Evolutionary conservation across 2,888 invertebrate species (phyloP).

Genomic region (Dryadula phaetusa): DNA sequence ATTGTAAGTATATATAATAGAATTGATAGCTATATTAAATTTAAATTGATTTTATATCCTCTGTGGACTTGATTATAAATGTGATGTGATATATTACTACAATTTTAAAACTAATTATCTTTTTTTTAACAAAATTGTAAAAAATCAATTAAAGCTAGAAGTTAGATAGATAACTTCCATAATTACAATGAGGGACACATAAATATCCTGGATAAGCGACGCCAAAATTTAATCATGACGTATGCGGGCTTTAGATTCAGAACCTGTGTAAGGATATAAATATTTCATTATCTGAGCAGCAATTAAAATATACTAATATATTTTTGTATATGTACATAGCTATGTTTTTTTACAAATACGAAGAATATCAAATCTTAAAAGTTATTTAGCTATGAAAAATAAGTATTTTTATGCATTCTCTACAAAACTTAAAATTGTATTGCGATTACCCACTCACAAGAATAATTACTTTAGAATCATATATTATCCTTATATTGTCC

Average conservation of each 20-base stretch:
- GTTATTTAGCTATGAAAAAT: no score
- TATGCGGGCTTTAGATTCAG: constrained; percentile 62
- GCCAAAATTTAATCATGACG: constrained; percentile 55
- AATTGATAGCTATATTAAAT: background rate
- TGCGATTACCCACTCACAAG: no score
- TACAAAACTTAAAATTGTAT: no score
- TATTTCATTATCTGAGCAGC: background rate
- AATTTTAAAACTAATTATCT: background rate
- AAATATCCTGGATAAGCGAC: constrained; percentile 71
- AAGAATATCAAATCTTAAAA: no score
- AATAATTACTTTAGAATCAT: no score
- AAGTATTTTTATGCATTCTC: no score
- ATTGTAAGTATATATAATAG: background rate
- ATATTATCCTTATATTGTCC: no score
- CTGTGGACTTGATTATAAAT: background rate
- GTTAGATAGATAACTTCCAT: constrained; percentile 35
- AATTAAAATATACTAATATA: background rate
- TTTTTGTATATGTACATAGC: no score
- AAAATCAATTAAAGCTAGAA: constrained; percentile 3
- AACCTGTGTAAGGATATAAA: constrained; percentile 9
- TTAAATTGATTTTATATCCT: no score
- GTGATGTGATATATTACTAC: background rate
- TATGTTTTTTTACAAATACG: no score
- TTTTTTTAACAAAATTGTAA: background rate
- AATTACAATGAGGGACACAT: constrained; percentile 65